Evolutionary conservation across 2,888 invertebrate genomes (phyloP), one percentile per base, ranked within the genome.

Genomic region (Heliconius sara): DNA sequence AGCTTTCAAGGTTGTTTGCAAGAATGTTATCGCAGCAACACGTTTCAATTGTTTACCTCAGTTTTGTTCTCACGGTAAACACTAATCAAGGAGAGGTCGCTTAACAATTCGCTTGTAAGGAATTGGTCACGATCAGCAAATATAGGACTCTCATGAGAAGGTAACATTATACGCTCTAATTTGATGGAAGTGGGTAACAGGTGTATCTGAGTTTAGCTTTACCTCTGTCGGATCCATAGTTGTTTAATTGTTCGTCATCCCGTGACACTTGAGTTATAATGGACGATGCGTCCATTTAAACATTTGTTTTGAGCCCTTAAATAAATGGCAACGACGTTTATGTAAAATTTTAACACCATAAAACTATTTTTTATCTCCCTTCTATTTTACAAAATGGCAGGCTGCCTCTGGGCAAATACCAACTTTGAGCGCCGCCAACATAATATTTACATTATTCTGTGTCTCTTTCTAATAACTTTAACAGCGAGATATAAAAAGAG

Each of bases 231-330:
- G 97, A 96, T 95, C 97, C 96, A 96, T 97, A 97, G 96, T 97
- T 98, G 96, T 97, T 98, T 96, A 98, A 96, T 96, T 98, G 97
- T 96, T 98, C 98, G 97, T 98, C 98, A 97, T 99, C 98, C 96
- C 98, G 97, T 96, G 98, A 98, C 97, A 98, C 99, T 97, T 98
- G 98, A 96, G 98, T 98, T 96, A 99, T 99, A 96, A 99, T 98
- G 97, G 98, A 99, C 98, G 98, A 98, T 97, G 98, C 98, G 98
- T 99, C 99, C 99, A 98, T 98, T 95, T 95, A 95, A 94, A 95
- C 95, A 95, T 95, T 95, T 95, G 94, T 92, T 95, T 93, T 91
- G 91, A 90, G 93, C 92, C 94, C 89, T 93, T 92, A 90, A 90
- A 92, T 88, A 93, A 95, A 94, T 91, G 94, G 95, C 92, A 94